Evolutionary conservation across 2,113 vertebrate species (phyloP).

Genomic region (Heteronetta atricapilla): DNA sequence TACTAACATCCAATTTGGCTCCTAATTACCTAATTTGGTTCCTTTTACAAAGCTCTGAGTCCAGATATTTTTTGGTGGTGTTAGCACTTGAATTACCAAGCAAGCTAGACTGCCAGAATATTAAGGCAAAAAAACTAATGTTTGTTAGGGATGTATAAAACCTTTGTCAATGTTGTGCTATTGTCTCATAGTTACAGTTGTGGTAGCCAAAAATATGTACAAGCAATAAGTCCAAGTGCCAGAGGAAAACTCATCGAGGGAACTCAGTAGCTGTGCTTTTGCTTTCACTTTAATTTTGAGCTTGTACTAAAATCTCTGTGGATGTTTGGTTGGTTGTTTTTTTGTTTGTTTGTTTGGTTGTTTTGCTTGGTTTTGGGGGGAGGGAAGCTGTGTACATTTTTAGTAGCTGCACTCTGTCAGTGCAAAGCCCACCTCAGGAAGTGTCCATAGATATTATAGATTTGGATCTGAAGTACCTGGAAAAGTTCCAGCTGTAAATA

Average conservation of each 20-base stretch:
- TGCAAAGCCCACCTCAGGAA: not conserved
- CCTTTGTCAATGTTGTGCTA: not conserved
- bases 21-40: rapidly evolving
- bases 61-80: not conserved
- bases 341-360: not conserved
- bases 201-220: rapidly evolving
- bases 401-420: not conserved
- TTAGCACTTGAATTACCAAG: not conserved
- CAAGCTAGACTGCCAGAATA: not conserved
- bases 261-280: not conserved
- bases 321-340: rapidly evolving
- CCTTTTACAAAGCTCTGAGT: not conserved
- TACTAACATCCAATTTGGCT: not conserved
- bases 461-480: not conserved
- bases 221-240: not conserved
- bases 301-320: not conserved
- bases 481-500: not conserved
- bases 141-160: not conserved
- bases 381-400: not conserved
- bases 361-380: not conserved
- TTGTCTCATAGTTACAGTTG: not conserved
- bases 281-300: not conserved
- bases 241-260: not conserved
- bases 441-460: rapidly evolving
- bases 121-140: not conserved